Evolutionary conservation across 2,888 invertebrate genomes (phyloP), one percentile per base, ranked within the genome.

Genomic region (Chymomyza fuscimana): DNA sequence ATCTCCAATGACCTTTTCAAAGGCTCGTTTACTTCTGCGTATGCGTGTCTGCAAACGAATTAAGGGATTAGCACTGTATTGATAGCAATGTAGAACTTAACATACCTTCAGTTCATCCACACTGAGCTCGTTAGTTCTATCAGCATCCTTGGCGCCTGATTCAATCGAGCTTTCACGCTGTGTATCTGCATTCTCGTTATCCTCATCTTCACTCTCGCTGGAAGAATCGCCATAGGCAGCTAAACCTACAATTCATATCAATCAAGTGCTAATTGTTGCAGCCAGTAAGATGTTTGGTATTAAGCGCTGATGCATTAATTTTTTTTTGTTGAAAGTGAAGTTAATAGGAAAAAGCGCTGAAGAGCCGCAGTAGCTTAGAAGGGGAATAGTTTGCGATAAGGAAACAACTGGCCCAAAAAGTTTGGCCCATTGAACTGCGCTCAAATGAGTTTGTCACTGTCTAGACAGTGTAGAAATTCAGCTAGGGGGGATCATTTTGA

Each of bases 91-190:
- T n/a, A 16, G 36, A 61, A 52, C 15, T 32, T 52, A 15, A 29
- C 63, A 5, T 67, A 95, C 96, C 94, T 95, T 95, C 29, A 97
- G 92, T 89, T 96, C 96, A 67, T 94, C 94, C 85, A 96, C 96
- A 46, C 77, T 80, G 0, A 84, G 69, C 3, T 84, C 77, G 12
- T 60, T 56, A 40, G 60, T 65, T 58, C 80, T 80, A 12, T 75
- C 75, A 5, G 58, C 40, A 12, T 82, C 78, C 46, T 72, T 80
- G 12, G 19, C 29, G 15, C 64, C 36, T 59, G 95, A 94, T 81
- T 94, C 94, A 12, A 58, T 56, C 5, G 50, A 58, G 10, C 65
- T 67, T 40, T 76, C 82, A 54, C 40, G 25, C 63, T 65, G 16
- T 69, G 92, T 92, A 50, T 92, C 91, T 22, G 92, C 92, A 56